phyloP scores from a whole-genome alignment of 2,797 vertebrate genomes.

The Leptoclinus maculatus region DNA sequence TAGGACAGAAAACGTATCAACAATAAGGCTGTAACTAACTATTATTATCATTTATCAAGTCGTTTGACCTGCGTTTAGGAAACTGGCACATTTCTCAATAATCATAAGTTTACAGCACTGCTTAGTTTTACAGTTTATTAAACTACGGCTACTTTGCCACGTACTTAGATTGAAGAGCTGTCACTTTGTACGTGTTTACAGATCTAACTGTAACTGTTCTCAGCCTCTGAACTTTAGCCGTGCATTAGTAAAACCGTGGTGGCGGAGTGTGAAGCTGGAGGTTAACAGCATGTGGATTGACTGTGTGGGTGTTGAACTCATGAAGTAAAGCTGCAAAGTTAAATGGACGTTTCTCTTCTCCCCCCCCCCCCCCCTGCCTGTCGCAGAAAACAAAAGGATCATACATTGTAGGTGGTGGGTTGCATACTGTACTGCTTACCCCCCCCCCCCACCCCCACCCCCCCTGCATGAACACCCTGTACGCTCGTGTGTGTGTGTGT shows the following conservation, averaged over 20 bases:
- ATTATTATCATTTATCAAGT: neutral
- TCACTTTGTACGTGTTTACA: too few species aligned
- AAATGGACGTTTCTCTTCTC: slow-evolving; percentile 56
- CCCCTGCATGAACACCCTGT: slow-evolving; percentile 51
- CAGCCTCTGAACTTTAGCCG: slow-evolving; percentile 2
- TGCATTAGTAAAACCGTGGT: too few species aligned
- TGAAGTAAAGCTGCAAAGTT: slow-evolving; percentile 20
- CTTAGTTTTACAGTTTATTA: too few species aligned
- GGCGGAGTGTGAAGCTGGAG: slow-evolving; percentile 1
- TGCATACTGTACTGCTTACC: slow-evolving; percentile 59
- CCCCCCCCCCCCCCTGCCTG: slow-evolving; percentile 29
- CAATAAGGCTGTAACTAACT: too few species aligned
- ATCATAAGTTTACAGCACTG: too few species aligned
- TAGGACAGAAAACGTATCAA: neutral
- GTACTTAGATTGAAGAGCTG: too few species aligned
- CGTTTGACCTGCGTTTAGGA: too few species aligned
- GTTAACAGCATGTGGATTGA: slow-evolving; percentile 24
- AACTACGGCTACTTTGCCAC: too few species aligned
- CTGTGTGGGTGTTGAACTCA: slow-evolving; percentile 33
- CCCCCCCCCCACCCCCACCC: slow-evolving; percentile 21
- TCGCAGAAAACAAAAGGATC: slow-evolving; percentile 83
- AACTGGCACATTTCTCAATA: neutral
- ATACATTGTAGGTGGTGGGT: slow-evolving; percentile 85
- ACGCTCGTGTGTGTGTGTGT: neutral
- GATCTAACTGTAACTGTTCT: neutral